Conservation (phyloP, 23 tunicate species). For the Styela plicata region DNA sequence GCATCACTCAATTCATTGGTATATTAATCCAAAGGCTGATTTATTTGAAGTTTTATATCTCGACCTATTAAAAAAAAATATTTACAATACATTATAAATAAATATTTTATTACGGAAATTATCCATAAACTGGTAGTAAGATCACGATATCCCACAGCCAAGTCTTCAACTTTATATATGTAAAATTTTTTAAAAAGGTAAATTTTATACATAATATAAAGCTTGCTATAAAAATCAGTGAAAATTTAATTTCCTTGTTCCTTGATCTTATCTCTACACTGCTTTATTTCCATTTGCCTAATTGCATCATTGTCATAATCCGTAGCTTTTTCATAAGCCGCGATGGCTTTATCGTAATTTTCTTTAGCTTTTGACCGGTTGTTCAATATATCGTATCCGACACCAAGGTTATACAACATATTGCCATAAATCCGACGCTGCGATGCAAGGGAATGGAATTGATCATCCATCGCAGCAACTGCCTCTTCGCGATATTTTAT, state of each 20-base stretch:
- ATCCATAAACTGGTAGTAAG: too few species aligned
- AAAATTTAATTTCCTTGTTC: background rate
- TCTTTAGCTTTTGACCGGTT: background rate
- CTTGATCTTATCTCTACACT: background rate
- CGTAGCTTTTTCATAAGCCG: background rate
- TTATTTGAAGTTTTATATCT: too few species aligned
- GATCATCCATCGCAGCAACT: background rate
- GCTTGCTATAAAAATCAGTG: too few species aligned
- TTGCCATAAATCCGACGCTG: slow-evolving; percentile 6
- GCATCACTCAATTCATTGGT: too few species aligned
- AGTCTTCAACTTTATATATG: too few species aligned
- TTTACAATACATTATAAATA: too few species aligned
- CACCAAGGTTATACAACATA: background rate
- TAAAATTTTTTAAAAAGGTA: too few species aligned
- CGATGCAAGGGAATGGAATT: background rate
- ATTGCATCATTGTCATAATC: background rate
- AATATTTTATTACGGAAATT: too few species aligned
- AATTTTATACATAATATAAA: too few species aligned
- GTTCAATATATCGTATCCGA: slow-evolving; percentile 1
- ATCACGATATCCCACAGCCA: too few species aligned
- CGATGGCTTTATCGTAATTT: background rate
- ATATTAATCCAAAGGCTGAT: too few species aligned
- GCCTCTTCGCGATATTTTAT: background rate
- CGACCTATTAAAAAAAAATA: too few species aligned
- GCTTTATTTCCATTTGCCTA: background rate